phyloP scores from a whole-genome alignment of 2,888 invertebrate species.

The Leistus spinibarbis region DNA sequence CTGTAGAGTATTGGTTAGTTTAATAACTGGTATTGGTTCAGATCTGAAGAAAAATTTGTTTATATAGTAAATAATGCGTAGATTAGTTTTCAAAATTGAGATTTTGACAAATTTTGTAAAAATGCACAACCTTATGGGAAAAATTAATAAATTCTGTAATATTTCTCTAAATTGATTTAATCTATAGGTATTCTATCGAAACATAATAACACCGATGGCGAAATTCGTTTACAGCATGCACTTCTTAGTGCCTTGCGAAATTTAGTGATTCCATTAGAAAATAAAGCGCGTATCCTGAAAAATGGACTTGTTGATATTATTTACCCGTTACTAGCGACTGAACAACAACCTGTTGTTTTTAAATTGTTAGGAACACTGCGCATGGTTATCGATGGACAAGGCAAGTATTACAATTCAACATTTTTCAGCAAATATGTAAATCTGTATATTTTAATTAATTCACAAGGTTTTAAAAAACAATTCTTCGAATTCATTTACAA shows the following conservation, averaged over 20 bases:
- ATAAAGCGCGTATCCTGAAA: conserved; percentile 75
- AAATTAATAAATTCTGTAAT: not conserved
- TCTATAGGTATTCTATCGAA: conserved; percentile 57
- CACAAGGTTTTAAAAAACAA: no score
- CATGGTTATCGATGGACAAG: conserved; percentile 86
- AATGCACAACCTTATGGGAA: no score
- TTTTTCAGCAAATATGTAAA: not conserved
- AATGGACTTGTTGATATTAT: conserved; percentile 76
- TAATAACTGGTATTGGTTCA: no score
- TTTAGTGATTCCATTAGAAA: conserved; percentile 73
- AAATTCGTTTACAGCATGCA: conserved; percentile 72
- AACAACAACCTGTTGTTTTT: conserved; percentile 82
- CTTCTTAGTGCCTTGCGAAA: conserved; percentile 79
- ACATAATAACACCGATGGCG: conserved; percentile 65
- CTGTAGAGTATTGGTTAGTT: no score
- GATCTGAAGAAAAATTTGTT: no score
- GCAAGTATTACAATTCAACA: conserved; percentile 59
- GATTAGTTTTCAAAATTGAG: no score
- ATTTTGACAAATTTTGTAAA: no score
- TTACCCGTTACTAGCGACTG: conserved; percentile 70
- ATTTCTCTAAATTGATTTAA: not conserved
- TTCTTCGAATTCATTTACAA: no score
- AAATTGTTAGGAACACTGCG: conserved; percentile 84
- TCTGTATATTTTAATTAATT: no score
- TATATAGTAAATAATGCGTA: no score